These are phyloP conservation scores for Myodes glareolus DNA, from an alignment of 2,113 vertebrate species.

Conservation along the genomic window DNA sequence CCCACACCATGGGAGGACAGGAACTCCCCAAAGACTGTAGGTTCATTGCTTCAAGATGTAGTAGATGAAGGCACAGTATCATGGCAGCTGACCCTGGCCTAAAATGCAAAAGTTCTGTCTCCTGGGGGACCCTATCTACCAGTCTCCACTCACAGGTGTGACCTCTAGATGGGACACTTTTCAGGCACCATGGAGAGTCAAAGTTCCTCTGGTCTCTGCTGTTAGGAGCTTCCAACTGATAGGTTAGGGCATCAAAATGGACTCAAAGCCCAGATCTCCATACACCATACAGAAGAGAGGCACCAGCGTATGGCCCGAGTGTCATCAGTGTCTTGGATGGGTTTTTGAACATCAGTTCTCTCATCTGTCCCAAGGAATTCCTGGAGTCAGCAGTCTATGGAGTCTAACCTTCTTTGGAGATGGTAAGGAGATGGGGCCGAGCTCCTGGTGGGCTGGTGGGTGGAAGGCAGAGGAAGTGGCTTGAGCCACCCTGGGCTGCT, in stretches of 20 bases:
- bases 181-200: not conserved
- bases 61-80: not conserved
- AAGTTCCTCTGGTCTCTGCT: not conserved
- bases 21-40: not conserved
- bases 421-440: not conserved
- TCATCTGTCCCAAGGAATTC: not conserved
- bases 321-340: not conserved
- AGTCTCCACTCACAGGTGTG: not conserved
- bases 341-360: not conserved
- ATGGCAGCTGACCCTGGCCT: not conserved
- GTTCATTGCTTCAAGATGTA: constrained; percentile 4
- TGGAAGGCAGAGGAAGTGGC: constrained; percentile 70
- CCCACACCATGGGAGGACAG: not conserved
- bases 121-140: not conserved
- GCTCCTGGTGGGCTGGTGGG: not conserved
- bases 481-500: constrained; percentile 21
- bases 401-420: not conserved
- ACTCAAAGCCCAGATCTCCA: constrained; percentile 9
- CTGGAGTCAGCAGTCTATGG: not conserved
- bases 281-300: not conserved
- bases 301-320: not conserved
- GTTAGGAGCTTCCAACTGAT: not conserved
- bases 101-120: not conserved
- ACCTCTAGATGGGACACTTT: not conserved
- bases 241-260: not conserved